Evolutionary conservation across 2,888 invertebrate species (phyloP).

Genomic region (Gnatocerus cornutus): DNA sequence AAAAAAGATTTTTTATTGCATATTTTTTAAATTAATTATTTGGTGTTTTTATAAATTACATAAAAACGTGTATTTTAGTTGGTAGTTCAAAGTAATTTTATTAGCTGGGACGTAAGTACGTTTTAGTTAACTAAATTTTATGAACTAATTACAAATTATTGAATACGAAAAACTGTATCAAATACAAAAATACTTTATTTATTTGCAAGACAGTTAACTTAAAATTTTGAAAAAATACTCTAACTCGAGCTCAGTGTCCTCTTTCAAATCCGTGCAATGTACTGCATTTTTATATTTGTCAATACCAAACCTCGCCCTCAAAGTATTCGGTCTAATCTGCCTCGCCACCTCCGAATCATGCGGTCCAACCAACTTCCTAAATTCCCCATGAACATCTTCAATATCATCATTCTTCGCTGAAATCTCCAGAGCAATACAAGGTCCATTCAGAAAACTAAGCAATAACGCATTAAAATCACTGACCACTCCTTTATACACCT

Average conservation of each 20-base stretch:
- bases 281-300: constrained; percentile 90
- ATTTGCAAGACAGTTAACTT: constrained; percentile 19
- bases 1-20: no score
- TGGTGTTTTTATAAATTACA: no score
- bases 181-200: background rate
- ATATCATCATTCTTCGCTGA: constrained; percentile 73
- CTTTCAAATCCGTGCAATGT: constrained; percentile 94
- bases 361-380: constrained; percentile 91
- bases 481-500: constrained; percentile 93
- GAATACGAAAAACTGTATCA: no score
- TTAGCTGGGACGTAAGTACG: no score
- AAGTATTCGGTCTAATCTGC: constrained; percentile 86
- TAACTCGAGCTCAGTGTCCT: constrained; percentile 89
- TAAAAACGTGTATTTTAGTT: no score
- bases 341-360: constrained; percentile 93
- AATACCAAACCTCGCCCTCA: constrained; percentile 88
- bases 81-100: no score
- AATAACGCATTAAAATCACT: constrained; percentile 87
- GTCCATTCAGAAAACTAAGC: constrained; percentile 87
- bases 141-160: no score
- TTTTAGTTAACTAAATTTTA: no score
- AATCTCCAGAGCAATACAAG: constrained; percentile 90
- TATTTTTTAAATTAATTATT: no score
- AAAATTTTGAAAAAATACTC: constrained; percentile 87
- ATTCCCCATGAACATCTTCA: constrained; percentile 78